phyloP scores from a whole-genome alignment of 2,888 invertebrate genomes.

The Drosophila rubida region DNA sequence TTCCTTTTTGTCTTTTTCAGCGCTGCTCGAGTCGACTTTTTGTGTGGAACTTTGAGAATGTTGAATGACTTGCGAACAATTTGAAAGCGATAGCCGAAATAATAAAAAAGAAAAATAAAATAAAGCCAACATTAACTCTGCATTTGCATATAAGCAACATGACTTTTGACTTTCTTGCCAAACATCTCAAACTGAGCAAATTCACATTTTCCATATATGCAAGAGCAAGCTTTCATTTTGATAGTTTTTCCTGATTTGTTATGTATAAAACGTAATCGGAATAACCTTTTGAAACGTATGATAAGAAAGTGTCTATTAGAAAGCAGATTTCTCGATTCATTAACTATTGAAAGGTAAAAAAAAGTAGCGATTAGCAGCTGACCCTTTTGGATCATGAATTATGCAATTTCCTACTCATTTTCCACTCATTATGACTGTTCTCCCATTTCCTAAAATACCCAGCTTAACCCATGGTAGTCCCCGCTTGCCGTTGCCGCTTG shows the following conservation, averaged over 20 bases:
- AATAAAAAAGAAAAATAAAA: slow-evolving; percentile 2
- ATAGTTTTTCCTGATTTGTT: too few relatives aligned
- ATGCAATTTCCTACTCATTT: background rate
- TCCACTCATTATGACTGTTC: background rate
- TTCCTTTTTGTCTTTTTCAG: slow-evolving; percentile 34
- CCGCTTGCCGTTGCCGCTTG: background rate
- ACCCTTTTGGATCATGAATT: background rate
- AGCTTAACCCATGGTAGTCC: slow-evolving; percentile 35
- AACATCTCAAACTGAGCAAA: background rate
- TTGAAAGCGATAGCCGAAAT: slow-evolving; percentile 11
- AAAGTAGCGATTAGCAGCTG: background rate
- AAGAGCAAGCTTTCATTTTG: too few relatives aligned
- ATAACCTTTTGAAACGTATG: too few relatives aligned
- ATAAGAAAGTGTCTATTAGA: too few relatives aligned
- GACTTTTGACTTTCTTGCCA: background rate
- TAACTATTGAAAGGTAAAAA: too few relatives aligned
- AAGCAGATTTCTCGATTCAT: too few relatives aligned
- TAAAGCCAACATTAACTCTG: background rate
- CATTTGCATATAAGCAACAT: background rate
- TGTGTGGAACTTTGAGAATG: slow-evolving; percentile 14
- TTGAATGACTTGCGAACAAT: slow-evolving; percentile 22
- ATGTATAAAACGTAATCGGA: too few relatives aligned
- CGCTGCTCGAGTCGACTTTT: slow-evolving; percentile 12
- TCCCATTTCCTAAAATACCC: background rate
- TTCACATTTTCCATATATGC: background rate